Evolutionary conservation across 2,888 invertebrate genomes (phyloP), one percentile per base, ranked within the genome.

Genomic region (Thymelicus acteon): DNA sequence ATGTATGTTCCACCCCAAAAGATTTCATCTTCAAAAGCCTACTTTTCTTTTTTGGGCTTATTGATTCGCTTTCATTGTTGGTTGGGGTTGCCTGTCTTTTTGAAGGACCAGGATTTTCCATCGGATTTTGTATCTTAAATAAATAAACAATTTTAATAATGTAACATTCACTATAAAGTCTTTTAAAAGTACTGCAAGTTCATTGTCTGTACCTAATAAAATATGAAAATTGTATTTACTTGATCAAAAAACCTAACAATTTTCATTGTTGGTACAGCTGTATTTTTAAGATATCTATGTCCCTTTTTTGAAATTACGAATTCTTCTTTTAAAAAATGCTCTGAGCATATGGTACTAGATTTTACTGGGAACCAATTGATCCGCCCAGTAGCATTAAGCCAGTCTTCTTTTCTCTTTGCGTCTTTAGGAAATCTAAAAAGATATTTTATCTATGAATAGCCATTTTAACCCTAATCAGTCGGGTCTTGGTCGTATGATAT

Each of bases 61-160:
- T 12, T 47, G 47, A 12, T 47, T 12, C 47, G 47, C 47, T 47
- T 47, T 47, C 47, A 6, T 10, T 47, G 47, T 47, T 13, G 47
- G 47, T 58, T 4, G 13, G 47, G 12, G 47, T 47, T 47, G 47
- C 47, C 13, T 47, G 47, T 47, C 47, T 47, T 47, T 47, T 47
- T 47, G 10, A 47, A 47, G 47, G 12, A 47, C 47, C 47, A 47
- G 47, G 47, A 47, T 10, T 47, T 47, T 47, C 47, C 47, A 47
- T 47, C 47, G 47, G 47, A 47, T 47, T 47, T 47, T 47, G 47
- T 47, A 47, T 47, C 47, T 47, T 47, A 47, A 47, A 47, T 47
- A 47, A 47, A 47, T 47, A 47, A 12, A 47, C 40, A 40, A 40
- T 40, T 40, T 40, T 40, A 40, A 40, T 40, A 40, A 40, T 40